Evolutionary conservation across 2,113 vertebrate species (phyloP).

Genomic region (Cinclus mexicanus): DNA sequence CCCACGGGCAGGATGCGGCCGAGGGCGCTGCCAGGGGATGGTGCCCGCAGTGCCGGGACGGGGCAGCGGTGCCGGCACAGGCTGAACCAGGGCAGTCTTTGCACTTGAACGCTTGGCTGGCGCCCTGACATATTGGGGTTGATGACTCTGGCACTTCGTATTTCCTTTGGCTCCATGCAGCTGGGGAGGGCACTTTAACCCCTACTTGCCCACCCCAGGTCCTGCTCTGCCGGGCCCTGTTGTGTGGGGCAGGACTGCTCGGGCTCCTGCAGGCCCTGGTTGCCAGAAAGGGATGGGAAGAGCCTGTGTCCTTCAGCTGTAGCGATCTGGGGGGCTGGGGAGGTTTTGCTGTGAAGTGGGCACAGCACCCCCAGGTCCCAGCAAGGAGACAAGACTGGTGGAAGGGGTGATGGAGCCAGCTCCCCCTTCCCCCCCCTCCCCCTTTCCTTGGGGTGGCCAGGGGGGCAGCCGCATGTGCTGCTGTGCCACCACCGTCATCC

Average conservation of each 20-base stretch:
- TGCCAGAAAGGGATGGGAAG: not conserved
- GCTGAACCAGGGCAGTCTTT: slow-evolving; percentile 4
- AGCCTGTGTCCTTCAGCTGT: not conserved
- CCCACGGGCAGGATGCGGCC: not conserved
- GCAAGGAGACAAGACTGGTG: not conserved
- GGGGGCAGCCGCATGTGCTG: not conserved
- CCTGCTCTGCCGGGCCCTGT: not conserved
- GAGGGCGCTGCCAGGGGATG: not conserved
- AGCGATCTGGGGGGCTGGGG: not conserved
- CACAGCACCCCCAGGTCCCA: not conserved
- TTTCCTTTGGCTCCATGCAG: slow-evolving; percentile 50
- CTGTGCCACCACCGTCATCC: not conserved
- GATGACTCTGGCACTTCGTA: slow-evolving; percentile 41
- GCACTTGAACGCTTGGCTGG: slow-evolving; percentile 38
- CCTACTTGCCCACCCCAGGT: not conserved
- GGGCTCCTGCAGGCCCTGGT: not conserved
- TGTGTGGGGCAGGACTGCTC: not conserved
- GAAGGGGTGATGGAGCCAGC: not conserved
- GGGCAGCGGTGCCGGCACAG: not conserved
- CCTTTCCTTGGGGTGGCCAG: not conserved
- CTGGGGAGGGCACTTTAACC: slow-evolving; percentile 49
- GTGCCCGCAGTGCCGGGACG: not conserved
- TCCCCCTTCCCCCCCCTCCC: not conserved
- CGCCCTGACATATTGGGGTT: slow-evolving; percentile 61
- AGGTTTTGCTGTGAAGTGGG: not conserved